Conservation (phyloP, 2,113 vertebrate genomes). For the Eubucco bourcierii region DNA sequence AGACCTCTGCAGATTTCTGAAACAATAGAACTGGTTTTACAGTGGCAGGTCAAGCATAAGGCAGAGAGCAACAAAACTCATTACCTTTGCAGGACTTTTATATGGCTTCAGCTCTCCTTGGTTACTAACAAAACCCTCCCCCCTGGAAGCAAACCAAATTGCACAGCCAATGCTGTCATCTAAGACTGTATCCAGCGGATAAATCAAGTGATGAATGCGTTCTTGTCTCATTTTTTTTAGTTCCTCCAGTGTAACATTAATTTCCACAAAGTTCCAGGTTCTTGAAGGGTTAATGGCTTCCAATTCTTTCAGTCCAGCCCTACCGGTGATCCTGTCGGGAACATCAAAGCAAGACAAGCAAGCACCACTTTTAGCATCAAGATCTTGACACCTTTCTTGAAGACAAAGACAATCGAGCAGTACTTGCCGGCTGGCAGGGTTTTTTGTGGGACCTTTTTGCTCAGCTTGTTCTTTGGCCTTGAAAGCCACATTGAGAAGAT, state of each 20-base stretch:
- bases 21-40: background rate
- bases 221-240: constrained; percentile 78
- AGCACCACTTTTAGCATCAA: background rate
- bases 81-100: constrained; percentile 87
- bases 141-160: constrained; percentile 94
- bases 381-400: background rate
- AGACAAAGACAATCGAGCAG: background rate
- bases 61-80: background rate
- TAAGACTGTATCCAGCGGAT: constrained; percentile 89
- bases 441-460: constrained; percentile 38
- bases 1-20: background rate
- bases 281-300: constrained; percentile 79
- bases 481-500: constrained; percentile 96
- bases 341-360: constrained; percentile 72
- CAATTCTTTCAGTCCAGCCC: constrained; percentile 85
- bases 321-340: constrained; percentile 90
- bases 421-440: constrained; percentile 9
- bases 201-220: constrained; percentile 81
- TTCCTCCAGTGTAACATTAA: constrained; percentile 87
- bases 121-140: constrained; percentile 75
- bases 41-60: background rate
- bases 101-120: constrained; percentile 68
- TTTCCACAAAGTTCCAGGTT: constrained; percentile 94
- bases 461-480: constrained; percentile 64
- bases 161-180: constrained; percentile 98